Evolutionary conservation across 2,113 vertebrate genomes (phyloP), one percentile per base, ranked within the genome.

Genomic region (Sebastes schlegelii): DNA sequence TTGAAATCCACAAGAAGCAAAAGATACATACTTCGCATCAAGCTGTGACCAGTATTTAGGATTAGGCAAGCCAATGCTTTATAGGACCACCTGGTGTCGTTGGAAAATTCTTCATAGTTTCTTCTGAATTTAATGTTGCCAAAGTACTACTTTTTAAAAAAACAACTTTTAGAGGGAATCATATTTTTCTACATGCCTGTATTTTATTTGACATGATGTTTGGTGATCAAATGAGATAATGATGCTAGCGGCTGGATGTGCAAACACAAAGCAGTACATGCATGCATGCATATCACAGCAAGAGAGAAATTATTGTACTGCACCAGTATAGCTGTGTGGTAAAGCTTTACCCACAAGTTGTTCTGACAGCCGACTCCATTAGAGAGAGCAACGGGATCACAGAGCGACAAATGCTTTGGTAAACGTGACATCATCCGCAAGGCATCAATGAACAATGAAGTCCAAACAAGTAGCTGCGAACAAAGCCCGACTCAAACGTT

Each of bases 401-500:
- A 81, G 64, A 48, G 17, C n/a, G 61, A 64, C 17, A 60, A 66
- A 60, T 10, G 8, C 23, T 75, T 43, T 13, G 51, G 73, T 77
- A 45, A 63, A 49, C 48, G 43, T 89, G 61, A 84, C 67, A 89
- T 88, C 69, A 68, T 61, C 45, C 13, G 23, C 40, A 79, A 49
- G 10, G 77, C 65, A 74, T 87, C 81, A 91, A 71, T 54, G 46
- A 64, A 91, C 83, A 88, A 83, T 85, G 62, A 76, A 34, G 51
- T 40, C 63, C 62, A 84, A 71, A 42, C 11, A 45, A 60, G 16
- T 23, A 12, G 67, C 42, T 74, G 21, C 8, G 23, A 80, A 87
- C 82, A 70, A 73, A 72, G 51, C 5, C 55, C 1, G 16, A 52
- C 45, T 69, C 51, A 55, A 82, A 80, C 23, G 10, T 13, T 67